A percentile compares a stretch with the other conserved stretches of the same genome.
Conservation (phyloP, 2,113 vertebrate genomes). For the Phrynocephalus versicolor region DNA sequence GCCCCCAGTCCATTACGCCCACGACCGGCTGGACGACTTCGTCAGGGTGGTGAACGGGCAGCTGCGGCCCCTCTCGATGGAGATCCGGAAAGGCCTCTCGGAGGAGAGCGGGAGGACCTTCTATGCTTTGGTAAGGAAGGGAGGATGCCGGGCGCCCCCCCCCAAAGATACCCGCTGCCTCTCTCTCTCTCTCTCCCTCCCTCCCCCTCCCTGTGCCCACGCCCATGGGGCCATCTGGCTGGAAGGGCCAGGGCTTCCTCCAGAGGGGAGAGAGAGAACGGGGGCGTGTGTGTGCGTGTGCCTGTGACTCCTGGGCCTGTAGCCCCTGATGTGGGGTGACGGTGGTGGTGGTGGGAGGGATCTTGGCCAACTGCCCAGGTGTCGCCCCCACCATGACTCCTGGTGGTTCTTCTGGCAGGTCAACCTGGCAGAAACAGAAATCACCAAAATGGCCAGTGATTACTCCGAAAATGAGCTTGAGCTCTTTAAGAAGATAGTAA, state of each 20-base stretch:
- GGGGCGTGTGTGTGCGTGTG: not conserved
- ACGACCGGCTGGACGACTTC: slow-evolving; percentile 87
- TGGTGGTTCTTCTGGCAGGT: slow-evolving; percentile 79
- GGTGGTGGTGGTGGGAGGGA: too few relatives aligned
- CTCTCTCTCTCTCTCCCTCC: too few relatives aligned
- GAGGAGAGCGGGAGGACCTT: slow-evolving; percentile 83
- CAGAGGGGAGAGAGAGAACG: too few relatives aligned
- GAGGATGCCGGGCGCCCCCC: not conserved
- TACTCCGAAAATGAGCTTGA: slow-evolving; percentile 95
- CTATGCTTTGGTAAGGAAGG: slow-evolving; percentile 85
- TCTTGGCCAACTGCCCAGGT: not conserved
- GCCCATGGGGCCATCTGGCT: too few relatives aligned
- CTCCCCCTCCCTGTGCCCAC: too few relatives aligned
- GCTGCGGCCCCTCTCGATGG: slow-evolving; percentile 90
- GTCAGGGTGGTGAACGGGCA: slow-evolving; percentile 83
- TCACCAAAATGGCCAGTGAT: slow-evolving; percentile 92
- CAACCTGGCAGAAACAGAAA: slow-evolving; percentile 86
- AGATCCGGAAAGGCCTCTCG: slow-evolving; percentile 86
- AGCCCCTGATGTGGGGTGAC: not conserved
- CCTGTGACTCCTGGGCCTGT: not conserved
- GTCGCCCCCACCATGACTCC: not conserved
- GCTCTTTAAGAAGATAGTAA: slow-evolving; percentile 91
- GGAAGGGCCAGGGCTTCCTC: too few relatives aligned
- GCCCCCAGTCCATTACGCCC: slow-evolving; percentile 74
- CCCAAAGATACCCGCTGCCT: not conserved